phyloP scores from a whole-genome alignment of 1,140 invertebrate species.

The Megalonaias nervosa region DNA sequence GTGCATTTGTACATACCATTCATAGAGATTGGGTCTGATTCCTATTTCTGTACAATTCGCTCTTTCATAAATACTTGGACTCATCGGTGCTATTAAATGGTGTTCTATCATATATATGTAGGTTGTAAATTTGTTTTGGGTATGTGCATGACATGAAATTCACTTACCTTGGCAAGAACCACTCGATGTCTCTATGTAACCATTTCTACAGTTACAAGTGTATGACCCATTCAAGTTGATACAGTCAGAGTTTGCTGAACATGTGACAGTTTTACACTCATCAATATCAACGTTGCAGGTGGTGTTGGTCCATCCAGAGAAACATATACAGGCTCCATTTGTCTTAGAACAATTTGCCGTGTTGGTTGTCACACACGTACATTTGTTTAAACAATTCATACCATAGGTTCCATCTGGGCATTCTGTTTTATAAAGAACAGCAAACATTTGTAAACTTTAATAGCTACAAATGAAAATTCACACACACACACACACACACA shows the following conservation, averaged over 20 bases:
- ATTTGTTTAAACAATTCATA: conserved; percentile 16
- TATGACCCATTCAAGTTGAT: conserved; percentile 12
- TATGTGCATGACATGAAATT: too few relatives aligned
- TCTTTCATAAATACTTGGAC: too few relatives aligned
- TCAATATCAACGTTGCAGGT: conserved; percentile 8
- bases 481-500: too few relatives aligned
- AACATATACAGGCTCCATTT: conserved; percentile 18
- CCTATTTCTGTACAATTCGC: too few relatives aligned
- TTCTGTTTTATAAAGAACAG: background rate
- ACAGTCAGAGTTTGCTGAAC: conserved; percentile 18
- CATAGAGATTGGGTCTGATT: too few relatives aligned
- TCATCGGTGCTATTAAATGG: too few relatives aligned
- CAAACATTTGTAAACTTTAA: too few relatives aligned
- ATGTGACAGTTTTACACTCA: conserved; percentile 19
- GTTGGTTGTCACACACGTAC: conserved; percentile 5
- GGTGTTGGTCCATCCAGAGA: conserved; percentile 12
- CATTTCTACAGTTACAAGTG: conserved; percentile 12
- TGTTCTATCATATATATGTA: too few relatives aligned
- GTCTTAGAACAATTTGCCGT: conserved; percentile 18
- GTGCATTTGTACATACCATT: too few relatives aligned
- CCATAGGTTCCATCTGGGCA: conserved; percentile 18
- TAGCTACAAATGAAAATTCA: too few relatives aligned
- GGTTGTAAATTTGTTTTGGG: too few relatives aligned
- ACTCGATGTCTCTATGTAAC: conserved; percentile 6
- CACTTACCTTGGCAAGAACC: conserved; percentile 23